Conservation (phyloP, 1,140 invertebrate genomes). For the Oryzaephilus surinamensis region DNA sequence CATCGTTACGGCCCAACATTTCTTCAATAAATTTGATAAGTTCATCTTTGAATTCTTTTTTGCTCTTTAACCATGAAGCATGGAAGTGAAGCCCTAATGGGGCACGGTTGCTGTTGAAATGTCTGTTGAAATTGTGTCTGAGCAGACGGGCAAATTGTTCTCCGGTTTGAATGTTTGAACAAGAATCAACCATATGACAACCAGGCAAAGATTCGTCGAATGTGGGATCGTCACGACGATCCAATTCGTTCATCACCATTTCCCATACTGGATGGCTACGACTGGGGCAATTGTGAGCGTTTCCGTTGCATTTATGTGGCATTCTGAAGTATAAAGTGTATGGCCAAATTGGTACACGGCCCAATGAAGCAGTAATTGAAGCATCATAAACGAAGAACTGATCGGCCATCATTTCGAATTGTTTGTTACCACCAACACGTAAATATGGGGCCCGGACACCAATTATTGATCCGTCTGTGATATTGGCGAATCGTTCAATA, state of each 20-base stretch:
- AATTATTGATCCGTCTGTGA: constrained; percentile 81
- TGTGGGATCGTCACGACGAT: constrained; percentile 80
- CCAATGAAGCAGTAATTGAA: constrained; percentile 81
- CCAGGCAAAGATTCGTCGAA: constrained; percentile 84
- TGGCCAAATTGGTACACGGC: constrained; percentile 86
- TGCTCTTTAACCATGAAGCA: constrained; percentile 90
- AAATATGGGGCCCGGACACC: constrained; percentile 84
- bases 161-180: constrained; percentile 80
- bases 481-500: constrained; percentile 80
- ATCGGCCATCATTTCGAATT: constrained; percentile 93
- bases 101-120: constrained; percentile 85
- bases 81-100: constrained; percentile 93
- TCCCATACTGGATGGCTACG: constrained; percentile 88
- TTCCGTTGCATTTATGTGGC: constrained; percentile 90
- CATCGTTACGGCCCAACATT: constrained; percentile 78
- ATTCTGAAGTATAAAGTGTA: constrained; percentile 92
- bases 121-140: constrained; percentile 88
- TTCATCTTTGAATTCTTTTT: constrained; percentile 85
- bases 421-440: constrained; percentile 84
- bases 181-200: constrained; percentile 91
- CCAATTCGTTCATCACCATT: constrained; percentile 92
- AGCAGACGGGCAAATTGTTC: constrained; percentile 79
- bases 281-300: constrained; percentile 83
- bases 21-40: constrained; percentile 91
- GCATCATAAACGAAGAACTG: constrained; percentile 92